phyloP scores from a whole-genome alignment of 2,797 vertebrate species.

The Valencia hispanica region DNA sequence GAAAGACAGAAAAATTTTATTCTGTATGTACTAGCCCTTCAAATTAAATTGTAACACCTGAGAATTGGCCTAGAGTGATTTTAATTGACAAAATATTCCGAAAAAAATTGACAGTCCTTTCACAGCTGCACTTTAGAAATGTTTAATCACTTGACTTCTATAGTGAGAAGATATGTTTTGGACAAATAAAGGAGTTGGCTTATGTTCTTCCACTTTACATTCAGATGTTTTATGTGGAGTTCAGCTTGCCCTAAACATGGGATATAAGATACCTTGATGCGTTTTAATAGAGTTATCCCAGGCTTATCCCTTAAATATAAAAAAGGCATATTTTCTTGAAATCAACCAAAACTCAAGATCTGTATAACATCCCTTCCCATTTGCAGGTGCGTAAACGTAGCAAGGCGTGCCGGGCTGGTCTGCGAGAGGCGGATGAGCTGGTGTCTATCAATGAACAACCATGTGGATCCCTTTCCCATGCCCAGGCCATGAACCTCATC shows the following conservation, averaged over 20 bases:
- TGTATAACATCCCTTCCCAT: constrained; percentile 12
- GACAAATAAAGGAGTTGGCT: neutral
- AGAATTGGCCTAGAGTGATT: neutral
- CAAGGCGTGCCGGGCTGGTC: constrained; percentile 93
- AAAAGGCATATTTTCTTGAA: neutral
- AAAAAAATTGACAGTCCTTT: neutral
- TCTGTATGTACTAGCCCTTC: neutral
- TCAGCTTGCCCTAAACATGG: neutral
- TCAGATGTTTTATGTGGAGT: neutral
- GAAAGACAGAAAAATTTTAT: neutral
- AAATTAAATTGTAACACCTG: constrained; percentile 1
- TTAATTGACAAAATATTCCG: constrained; percentile 8
- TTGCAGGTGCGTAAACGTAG: constrained; percentile 95
- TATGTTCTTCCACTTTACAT: neutral
- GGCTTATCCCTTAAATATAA: neutral
- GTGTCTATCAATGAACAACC: constrained; percentile 92
- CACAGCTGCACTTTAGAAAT: neutral
- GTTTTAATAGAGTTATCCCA: neutral
- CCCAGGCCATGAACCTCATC: constrained; percentile 94
- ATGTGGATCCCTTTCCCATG: constrained; percentile 90
- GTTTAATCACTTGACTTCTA: neutral
- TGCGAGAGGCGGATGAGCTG: constrained; percentile 92
- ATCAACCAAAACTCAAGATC: neutral
- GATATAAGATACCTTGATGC: neutral
- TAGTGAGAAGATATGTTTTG: neutral